Evolutionary conservation across 2,888 invertebrate genomes (phyloP).

Genomic region (Synergus japonicus): DNA sequence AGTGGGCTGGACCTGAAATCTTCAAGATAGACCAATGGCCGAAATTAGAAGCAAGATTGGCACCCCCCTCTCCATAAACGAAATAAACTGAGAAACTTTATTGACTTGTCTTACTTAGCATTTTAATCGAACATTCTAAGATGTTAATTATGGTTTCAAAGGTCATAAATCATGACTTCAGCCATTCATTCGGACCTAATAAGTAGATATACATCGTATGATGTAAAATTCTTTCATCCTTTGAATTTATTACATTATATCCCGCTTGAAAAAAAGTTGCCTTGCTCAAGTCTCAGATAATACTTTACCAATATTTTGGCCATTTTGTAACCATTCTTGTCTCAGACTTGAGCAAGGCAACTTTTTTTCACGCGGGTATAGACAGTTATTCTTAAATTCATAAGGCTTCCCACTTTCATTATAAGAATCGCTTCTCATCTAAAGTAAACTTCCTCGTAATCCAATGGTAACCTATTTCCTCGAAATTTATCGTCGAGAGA

Average conservation of each 20-base stretch:
- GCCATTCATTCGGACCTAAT: neutral
- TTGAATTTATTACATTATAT: neutral
- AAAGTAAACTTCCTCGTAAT: neutral
- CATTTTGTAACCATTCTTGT: too few species aligned
- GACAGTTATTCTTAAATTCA: neutral
- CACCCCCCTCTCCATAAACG: slow-evolving; percentile 32
- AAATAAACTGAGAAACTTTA: slow-evolving; percentile 22
- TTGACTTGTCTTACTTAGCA: slow-evolving; percentile 47
- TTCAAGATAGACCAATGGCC: slow-evolving; percentile 67
- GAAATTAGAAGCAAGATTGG: slow-evolving; percentile 64
- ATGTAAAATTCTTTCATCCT: neutral
- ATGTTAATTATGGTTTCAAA: slow-evolving; percentile 40
- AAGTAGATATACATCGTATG: slow-evolving; percentile 5
- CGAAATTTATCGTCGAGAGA: slow-evolving; percentile 6
- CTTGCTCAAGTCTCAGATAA: too few species aligned
- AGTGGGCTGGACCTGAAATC: slow-evolving; percentile 68
- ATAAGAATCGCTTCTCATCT: neutral
- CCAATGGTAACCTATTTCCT: neutral
- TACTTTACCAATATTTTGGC: too few species aligned
- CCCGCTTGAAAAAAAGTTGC: too few species aligned
- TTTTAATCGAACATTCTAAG: slow-evolving; percentile 63
- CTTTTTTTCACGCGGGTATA: too few species aligned
- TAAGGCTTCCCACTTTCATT: neutral
- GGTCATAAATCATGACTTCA: slow-evolving; percentile 8
- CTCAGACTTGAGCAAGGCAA: too few species aligned